Conservation (phyloP, 2,888 invertebrate species). For the Drosophila nigricruria region DNA sequence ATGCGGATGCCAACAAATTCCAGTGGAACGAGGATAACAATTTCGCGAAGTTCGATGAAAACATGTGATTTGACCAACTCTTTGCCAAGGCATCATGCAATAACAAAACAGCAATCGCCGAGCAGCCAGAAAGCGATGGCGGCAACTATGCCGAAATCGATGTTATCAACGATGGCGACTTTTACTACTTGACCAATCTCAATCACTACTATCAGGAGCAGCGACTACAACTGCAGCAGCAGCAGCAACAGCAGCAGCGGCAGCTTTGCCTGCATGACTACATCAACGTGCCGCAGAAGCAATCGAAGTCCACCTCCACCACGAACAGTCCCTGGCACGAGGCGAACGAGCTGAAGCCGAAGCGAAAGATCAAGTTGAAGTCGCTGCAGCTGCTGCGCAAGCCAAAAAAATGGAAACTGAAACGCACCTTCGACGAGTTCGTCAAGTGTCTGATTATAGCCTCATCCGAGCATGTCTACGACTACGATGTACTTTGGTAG, state of each 20-base stretch:
- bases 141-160: constrained; percentile 81
- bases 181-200: constrained; percentile 79
- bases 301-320: constrained; percentile 57
- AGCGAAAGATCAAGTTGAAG: constrained; percentile 37
- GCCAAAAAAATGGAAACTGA: constrained; percentile 80
- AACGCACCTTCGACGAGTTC: constrained; percentile 68
- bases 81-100: constrained; percentile 69
- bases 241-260: constrained; percentile 42
- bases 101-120: background rate
- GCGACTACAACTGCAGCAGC: constrained; percentile 47
- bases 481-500: constrained; percentile 74
- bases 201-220: constrained; percentile 81
- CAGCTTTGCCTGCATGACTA: constrained; percentile 48
- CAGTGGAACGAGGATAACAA: constrained; percentile 84
- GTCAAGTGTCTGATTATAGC: constrained; percentile 71
- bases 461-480: constrained; percentile 72
- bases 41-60: constrained; percentile 86
- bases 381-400: constrained; percentile 68
- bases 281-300: constrained; percentile 55
- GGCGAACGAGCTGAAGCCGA: constrained; percentile 11
- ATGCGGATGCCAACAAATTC: constrained; percentile 62
- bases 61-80: constrained; percentile 85
- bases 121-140: constrained; percentile 41
- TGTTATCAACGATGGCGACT: constrained; percentile 76
- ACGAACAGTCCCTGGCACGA: constrained; percentile 74